Percentiles rank a stretch among this genome's conserved stretches.
phyloP scores from a whole-genome alignment of 2,888 invertebrate species.

The Pachliopta kotzebuea region DNA sequence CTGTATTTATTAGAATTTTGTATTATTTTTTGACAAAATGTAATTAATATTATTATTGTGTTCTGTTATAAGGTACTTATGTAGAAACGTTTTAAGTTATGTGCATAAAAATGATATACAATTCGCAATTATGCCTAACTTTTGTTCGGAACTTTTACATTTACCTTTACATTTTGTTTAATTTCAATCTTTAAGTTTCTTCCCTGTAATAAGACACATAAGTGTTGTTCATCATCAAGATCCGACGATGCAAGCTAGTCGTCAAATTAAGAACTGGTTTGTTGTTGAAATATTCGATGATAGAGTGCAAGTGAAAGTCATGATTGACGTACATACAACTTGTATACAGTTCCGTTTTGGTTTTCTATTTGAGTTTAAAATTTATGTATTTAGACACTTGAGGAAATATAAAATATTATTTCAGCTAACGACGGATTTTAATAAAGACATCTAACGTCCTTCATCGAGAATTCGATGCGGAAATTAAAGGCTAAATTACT shows the following conservation, averaged over 20 bases:
- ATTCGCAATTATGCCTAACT: too few species aligned
- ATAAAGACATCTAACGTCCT: constrained; percentile 55
- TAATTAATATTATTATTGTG: too few species aligned
- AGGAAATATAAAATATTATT: constrained; percentile 20
- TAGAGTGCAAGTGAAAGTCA: constrained; percentile 77
- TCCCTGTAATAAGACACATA: not conserved
- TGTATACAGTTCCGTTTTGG: constrained; percentile 70
- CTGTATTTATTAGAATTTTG: too few species aligned
- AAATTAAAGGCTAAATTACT: constrained; percentile 69
- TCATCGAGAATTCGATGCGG: constrained; percentile 63
- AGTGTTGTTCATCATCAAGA: constrained; percentile 9
- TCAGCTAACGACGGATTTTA: constrained; percentile 23
- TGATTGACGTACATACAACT: constrained; percentile 65
- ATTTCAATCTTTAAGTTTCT: too few species aligned
- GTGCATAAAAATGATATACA: too few species aligned
- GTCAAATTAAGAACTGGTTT: constrained; percentile 64
- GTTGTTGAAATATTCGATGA: constrained; percentile 70
- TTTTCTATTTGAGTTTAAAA: constrained; percentile 34
- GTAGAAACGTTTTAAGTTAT: too few species aligned
- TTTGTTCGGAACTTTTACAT: too few species aligned
- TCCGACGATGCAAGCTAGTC: constrained; percentile 28
- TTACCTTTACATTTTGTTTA: too few species aligned
- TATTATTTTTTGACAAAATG: too few species aligned
- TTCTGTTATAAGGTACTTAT: too few species aligned
- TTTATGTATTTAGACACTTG: constrained; percentile 11